These are phyloP conservation scores for Troilus luridus DNA, from an alignment of 2,888 invertebrate species.

Conservation along the genomic window DNA sequence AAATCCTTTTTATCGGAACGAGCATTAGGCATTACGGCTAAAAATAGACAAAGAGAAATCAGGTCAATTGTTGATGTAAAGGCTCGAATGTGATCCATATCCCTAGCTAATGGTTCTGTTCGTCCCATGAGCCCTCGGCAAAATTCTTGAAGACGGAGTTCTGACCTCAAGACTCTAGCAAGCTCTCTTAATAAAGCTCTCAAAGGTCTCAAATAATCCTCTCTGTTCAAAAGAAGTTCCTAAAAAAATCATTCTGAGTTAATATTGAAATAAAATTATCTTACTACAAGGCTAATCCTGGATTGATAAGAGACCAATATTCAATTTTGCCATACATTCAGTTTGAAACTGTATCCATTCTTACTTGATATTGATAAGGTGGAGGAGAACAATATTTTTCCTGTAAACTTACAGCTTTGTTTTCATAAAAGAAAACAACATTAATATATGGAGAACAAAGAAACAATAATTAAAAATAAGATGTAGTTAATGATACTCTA, in stretches of 20 bases:
- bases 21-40: constrained; percentile 81
- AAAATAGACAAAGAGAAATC: constrained; percentile 86
- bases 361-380: too few relatives aligned
- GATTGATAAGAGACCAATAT: neutral
- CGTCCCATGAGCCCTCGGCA: constrained; percentile 75
- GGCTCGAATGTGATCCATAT: constrained; percentile 84
- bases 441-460: neutral
- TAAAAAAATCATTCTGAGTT: constrained; percentile 68
- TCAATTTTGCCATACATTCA: neutral
- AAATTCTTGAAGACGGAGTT: constrained; percentile 84
- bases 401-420: neutral
- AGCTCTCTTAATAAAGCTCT: constrained; percentile 90
- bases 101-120: constrained; percentile 74
- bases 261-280: neutral
- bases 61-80: constrained; percentile 88
- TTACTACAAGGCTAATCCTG: neutral
- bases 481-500: neutral
- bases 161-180: constrained; percentile 85
- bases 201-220: constrained; percentile 91
- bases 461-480: too few relatives aligned
- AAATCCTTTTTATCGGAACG: constrained; percentile 73
- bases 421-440: neutral
- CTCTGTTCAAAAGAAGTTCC: constrained; percentile 88
- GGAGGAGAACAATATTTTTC: too few relatives aligned
- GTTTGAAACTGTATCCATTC: too few relatives aligned